phyloP scores from a whole-genome alignment of 1,140 invertebrate genomes.

The Panagrolaimus sp. region DNA sequence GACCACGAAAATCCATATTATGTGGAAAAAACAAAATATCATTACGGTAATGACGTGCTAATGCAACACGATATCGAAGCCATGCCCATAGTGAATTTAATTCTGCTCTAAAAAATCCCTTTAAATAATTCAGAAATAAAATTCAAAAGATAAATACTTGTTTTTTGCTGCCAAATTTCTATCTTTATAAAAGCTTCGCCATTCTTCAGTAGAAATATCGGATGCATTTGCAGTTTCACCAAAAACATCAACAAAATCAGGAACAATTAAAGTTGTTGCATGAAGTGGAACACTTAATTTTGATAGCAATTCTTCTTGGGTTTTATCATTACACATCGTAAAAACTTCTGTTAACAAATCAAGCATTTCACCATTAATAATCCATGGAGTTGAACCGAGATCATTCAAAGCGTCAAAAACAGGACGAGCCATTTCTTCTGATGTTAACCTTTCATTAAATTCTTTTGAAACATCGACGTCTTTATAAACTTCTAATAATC shows the following conservation, averaged over 20 bases:
- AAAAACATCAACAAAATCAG: conserved; percentile 11
- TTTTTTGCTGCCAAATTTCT: conserved; percentile 24
- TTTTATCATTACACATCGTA: conserved; percentile 12
- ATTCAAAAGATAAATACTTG: conserved; percentile 27
- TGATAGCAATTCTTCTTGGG: conserved; percentile 25
- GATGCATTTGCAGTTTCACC: conserved; percentile 12
- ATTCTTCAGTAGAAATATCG: conserved; percentile 29
- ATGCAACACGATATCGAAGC: conserved; percentile 80
- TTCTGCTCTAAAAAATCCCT: conserved; percentile 66
- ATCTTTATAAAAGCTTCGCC: conserved; percentile 25
- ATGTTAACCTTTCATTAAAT: not conserved
- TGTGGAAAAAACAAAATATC: conserved; percentile 90
- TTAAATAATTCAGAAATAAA: conserved; percentile 31
- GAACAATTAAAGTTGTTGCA: conserved; percentile 18
- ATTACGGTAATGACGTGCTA: conserved; percentile 83
- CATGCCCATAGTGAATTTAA: conserved; percentile 92
- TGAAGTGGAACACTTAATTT: conserved; percentile 42
- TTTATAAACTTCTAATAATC: conserved; percentile 28
- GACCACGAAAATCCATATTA: conserved; percentile 93
- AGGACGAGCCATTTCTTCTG: conserved; percentile 61
- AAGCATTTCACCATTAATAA: conserved; percentile 71
- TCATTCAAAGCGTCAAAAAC: conserved; percentile 83
- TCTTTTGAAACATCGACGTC: conserved; percentile 24
- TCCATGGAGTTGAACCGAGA: conserved; percentile 81
- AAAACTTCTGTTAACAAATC: conserved; percentile 34